Evolutionary conservation across 2,113 vertebrate species (phyloP).

Genomic region (Falcunculus frontatus): DNA sequence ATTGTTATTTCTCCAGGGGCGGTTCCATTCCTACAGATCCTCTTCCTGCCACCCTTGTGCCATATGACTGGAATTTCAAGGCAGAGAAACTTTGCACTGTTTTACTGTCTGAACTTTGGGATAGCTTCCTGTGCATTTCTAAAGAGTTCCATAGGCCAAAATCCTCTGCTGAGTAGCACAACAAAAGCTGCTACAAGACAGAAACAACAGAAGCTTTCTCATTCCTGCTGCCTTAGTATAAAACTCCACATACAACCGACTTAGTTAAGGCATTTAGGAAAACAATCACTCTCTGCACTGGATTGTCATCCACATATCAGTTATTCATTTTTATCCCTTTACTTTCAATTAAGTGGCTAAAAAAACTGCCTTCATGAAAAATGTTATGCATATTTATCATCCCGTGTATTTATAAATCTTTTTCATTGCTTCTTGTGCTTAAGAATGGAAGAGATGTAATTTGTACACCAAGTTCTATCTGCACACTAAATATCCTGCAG

Average conservation of each 20-base stretch:
- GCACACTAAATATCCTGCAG: not conserved
- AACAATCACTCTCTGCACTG: not conserved
- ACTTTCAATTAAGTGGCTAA: not conserved
- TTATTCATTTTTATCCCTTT: constrained; percentile 6
- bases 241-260: not conserved
- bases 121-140: not conserved
- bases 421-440: not conserved
- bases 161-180: not conserved
- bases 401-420: not conserved
- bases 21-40: not conserved
- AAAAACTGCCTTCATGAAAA: not conserved
- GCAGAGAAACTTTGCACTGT: not conserved
- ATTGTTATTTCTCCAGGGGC: not conserved
- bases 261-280: not conserved
- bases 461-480: not conserved
- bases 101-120: not conserved
- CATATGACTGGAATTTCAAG: not conserved
- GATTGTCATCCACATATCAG: not conserved
- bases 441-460: not conserved
- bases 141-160: not conserved
- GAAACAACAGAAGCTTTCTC: not conserved
- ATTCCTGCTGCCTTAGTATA: not conserved
- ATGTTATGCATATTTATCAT: not conserved
- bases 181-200: not conserved
- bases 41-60: not conserved